Evolutionary conservation across 2,888 invertebrate genomes (phyloP).

Genomic region (Platypus cylindrus): DNA sequence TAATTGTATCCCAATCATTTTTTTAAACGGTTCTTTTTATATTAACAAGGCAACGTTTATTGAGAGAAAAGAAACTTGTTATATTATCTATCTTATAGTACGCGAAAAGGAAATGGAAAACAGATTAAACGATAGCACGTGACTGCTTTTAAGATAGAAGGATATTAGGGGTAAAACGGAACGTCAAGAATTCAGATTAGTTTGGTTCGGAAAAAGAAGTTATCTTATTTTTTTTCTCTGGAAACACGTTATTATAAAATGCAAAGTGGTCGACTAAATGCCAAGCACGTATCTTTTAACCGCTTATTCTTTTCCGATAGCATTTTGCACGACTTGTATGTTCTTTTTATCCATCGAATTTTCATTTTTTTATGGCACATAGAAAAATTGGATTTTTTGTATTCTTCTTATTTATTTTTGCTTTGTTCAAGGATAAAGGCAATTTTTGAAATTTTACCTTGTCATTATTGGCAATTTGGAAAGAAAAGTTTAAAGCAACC

Average conservation of each 20-base stretch:
- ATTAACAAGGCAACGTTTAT: no score
- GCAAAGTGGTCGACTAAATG: conserved; percentile 26
- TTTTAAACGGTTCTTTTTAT: no score
- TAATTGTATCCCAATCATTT: no score
- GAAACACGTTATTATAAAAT: conserved; percentile 30
- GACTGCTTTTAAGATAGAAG: conserved; percentile 30
- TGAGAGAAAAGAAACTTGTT: no score
- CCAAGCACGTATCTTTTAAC: conserved; percentile 23
- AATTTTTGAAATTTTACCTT: no score
- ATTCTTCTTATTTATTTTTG: no score
- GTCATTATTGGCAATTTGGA: no score
- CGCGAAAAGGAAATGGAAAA: conserved; percentile 28
- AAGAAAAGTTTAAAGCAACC: no score
- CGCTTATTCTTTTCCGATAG: conserved; percentile 16
- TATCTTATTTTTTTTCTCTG: conserved; percentile 30
- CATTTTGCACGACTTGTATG: conserved; percentile 15
- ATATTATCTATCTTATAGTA: no score
- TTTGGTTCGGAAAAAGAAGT: conserved; percentile 25
- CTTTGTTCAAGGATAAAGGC: no score
- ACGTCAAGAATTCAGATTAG: conserved; percentile 30
- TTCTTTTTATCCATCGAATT: conserved; percentile 9
- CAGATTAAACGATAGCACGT: conserved; percentile 32
- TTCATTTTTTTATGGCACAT: conserved; percentile 5
- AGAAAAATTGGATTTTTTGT: no score
- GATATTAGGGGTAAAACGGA: conserved; percentile 29